Conservation (phyloP, 2,888 invertebrate species). For the Bembecia ichneumoniformis region DNA sequence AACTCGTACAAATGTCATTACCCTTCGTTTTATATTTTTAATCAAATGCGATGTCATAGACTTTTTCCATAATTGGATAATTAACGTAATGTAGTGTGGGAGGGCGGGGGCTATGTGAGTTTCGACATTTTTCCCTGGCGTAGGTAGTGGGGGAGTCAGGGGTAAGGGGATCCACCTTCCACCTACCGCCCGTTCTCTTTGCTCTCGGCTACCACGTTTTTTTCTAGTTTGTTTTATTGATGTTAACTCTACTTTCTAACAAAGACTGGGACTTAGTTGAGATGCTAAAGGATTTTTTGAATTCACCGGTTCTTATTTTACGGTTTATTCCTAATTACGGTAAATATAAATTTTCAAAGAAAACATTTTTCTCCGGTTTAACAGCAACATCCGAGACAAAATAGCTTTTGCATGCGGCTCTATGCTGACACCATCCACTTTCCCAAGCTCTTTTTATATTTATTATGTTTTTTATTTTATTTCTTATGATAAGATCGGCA, state of each 20-base stretch:
- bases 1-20: constrained; percentile 2
- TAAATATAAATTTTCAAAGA: too few species aligned
- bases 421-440: too few species aligned
- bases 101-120: constrained; percentile 36
- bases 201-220: constrained; percentile 29
- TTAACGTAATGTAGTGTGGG: constrained; percentile 62
- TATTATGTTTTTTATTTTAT: too few species aligned
- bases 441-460: too few species aligned
- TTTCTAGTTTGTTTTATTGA: not conserved
- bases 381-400: too few species aligned
- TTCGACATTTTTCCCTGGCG: constrained; percentile 49
- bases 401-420: too few species aligned
- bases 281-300: too few species aligned
- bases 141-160: constrained; percentile 20
- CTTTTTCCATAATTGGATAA: constrained; percentile 58
- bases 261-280: not conserved
- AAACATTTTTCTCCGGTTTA: too few species aligned
- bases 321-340: not conserved
- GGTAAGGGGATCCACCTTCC: constrained; percentile 19
- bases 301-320: not conserved
- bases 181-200: constrained; percentile 30
- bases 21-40: constrained; percentile 1
- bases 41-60: constrained; percentile 2
- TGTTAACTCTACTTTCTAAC: not conserved
- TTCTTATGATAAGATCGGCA: too few species aligned